Base-by-base conservation (phyloP, 2,888 invertebrate species). In the Luffia ferchaultella region DNA sequence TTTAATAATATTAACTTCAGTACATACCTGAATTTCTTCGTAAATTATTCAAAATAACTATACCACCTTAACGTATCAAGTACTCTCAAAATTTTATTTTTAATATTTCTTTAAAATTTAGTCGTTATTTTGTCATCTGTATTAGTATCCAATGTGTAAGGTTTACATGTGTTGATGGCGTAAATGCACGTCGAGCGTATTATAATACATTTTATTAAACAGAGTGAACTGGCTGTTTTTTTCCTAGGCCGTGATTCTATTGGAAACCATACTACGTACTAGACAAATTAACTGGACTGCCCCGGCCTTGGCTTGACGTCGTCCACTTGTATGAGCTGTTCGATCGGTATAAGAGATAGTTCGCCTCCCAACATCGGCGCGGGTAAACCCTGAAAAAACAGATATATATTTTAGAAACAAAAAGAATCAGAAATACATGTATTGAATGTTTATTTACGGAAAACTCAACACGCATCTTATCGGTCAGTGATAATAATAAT, bases 331-430 rank as follows among this genome's bases (percentile, higher is more conserved):
- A 91, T 91, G 49, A 91, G 78, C 68, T 91, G 93, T 67, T 94
- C 95, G 62, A 95, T 93, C 30, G 94, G 94, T 63, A 95, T 93
- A 50, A 93, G 88, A 1, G 93, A 92, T 43, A 95, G 76, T 69
- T 94, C 94, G 7, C 94, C 94, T 5, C 93, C 93, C n/a, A 89
- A 82, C 70, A 89, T 88, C 7, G 89, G 88, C 0, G 90, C 88
- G 2, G 90, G 89, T 0, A 77, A 83, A 58, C 74, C 72, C 89
- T 89, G 67, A 1, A 65, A 58, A 46, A n/a, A 16, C 46, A 16
- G n/a, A n/a, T n/a, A n/a, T n/a, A n/a, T n/a, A n/a, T n/a, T n/a
- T n/a, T n/a, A n/a, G n/a, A n/a, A n/a, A n/a, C n/a, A n/a, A n/a
- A n/a, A n/a, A n/a, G n/a, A n/a, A n/a, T n/a, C n/a, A n/a, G n/a